Base-by-base conservation (phyloP, 2,797 vertebrate genomes). In the Phataginus tricuspis region DNA sequence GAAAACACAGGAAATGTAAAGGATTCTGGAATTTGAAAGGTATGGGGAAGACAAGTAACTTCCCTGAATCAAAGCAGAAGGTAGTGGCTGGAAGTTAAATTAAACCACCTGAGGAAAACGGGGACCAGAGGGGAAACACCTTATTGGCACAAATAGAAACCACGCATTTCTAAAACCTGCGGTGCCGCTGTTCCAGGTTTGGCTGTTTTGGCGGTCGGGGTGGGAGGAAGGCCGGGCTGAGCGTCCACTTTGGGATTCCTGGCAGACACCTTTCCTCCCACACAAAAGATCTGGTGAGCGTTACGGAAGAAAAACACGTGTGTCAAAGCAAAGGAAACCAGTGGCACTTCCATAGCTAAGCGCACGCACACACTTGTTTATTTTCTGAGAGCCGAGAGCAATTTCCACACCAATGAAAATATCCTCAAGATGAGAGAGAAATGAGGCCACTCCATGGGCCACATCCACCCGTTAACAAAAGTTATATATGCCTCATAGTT, bases 51-150 rank as follows among this genome's bases (percentile, higher is more conserved):
- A 97, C 97, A 96, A 92, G 88, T 39, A 18, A 95, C 82, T 86
- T 96, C 74, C 85, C 94, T 18, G 37, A 94, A 93, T 97, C 90
- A 96, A 90, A 98, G 98, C 96, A 97, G 95, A 96, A 97, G 95
- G 97, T 95, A 95, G 96, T 92, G 95, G 88, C 90, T 98, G 96
- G 96, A 97, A 98, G 77, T 96, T 94, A 97, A 98, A 98, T 98
- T 97, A 97, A 98, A 98, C 98, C 98, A 98, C 98, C 98, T 98
- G 98, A 96, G 98, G 98, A 98, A 98, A 98, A 98, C 34, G 72
- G 96, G 96, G 96, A 96, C 95, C 61, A 53, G n/a, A 91, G 79
- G 94, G 57, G 91, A 90, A 94, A 80, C 27, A 71, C 34, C 37
- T 63, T 3, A 0, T 94, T 97, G 98, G 98, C 98, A 98, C 96